Percentiles rank a stretch among this genome's conserved stretches.
Conservation (phyloP, 2,888 invertebrate genomes). For the Podotricha telesiphe region DNA sequence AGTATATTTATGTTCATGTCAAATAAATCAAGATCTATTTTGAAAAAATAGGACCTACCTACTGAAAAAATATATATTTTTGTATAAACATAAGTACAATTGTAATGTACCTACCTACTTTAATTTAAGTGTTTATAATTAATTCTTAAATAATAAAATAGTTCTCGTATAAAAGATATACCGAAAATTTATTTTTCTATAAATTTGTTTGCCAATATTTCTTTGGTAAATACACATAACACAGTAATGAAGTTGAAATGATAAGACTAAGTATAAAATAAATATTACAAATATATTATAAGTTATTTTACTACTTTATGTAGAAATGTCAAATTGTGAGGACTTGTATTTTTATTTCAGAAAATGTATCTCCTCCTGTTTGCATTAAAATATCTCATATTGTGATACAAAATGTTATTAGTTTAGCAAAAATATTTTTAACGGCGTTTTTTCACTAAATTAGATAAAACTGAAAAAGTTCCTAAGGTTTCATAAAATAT, state of each 20-base stretch:
- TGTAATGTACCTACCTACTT: too few relatives aligned
- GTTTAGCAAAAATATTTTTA: slow-evolving; percentile 24
- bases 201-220: too few relatives aligned
- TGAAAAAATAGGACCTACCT: too few relatives aligned
- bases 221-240: neutral
- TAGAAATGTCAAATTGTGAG: slow-evolving; percentile 71
- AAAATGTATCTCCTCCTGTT: slow-evolving; percentile 80
- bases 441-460: neutral
- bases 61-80: too few relatives aligned
- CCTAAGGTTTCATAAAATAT: neutral
- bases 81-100: too few relatives aligned
- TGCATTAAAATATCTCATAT: slow-evolving; percentile 54
- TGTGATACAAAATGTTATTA: slow-evolving; percentile 44
- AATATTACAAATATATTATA: slow-evolving; percentile 8
- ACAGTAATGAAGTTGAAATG: neutral
- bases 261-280: neutral
- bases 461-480: too few relatives aligned
- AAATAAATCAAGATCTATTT: too few relatives aligned
- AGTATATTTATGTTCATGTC: neutral
- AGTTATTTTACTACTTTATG: slow-evolving; percentile 6
- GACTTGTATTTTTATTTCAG: slow-evolving; percentile 73
- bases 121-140: too few relatives aligned
- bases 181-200: too few relatives aligned
- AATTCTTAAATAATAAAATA: too few relatives aligned
- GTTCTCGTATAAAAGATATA: too few relatives aligned